Evolutionary conservation across 2,797 vertebrate genomes (phyloP).

Genomic region (Telmatherina bonti): DNA sequence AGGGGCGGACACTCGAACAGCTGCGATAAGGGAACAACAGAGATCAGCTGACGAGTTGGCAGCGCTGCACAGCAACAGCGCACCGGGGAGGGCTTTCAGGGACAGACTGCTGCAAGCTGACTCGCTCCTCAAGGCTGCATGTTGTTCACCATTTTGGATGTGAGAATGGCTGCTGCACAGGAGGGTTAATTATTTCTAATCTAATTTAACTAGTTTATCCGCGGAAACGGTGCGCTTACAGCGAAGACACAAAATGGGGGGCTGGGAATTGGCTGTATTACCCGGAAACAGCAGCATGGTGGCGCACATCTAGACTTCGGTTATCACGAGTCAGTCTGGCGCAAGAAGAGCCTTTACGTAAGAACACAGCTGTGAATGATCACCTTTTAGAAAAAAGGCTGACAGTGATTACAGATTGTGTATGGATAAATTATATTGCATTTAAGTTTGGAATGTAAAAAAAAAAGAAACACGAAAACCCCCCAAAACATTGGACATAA

Average conservation of each 20-base stretch:
- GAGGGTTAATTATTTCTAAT: background rate
- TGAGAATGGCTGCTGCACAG: conserved; percentile 23
- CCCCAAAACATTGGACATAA: no score
- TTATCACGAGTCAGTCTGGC: background rate
- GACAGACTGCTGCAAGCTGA: conserved; percentile 18
- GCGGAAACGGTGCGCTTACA: conserved; percentile 17
- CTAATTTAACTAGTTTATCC: background rate
- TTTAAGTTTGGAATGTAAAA: background rate
- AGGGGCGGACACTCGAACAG: conserved; percentile 66
- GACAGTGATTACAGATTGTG: background rate
- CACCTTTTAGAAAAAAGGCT: background rate
- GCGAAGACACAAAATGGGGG: conserved; percentile 60
- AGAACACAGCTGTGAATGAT: conserved; percentile 11
- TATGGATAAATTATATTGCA: background rate
- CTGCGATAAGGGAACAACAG: conserved; percentile 77
- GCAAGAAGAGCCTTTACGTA: conserved; percentile 11
- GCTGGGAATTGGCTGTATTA: conserved; percentile 13
- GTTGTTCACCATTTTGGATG: conserved; percentile 67
- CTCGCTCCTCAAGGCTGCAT: background rate
- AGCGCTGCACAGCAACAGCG: conserved; percentile 78
- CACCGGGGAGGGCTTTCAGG: conserved; percentile 54
- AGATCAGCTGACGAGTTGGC: conserved; percentile 91
- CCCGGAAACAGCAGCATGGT: conserved; percentile 23
- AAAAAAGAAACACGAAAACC: no score
- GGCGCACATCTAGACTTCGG: background rate